Percentiles rank a stretch among this genome's conserved stretches.
Conservation (phyloP, 2,113 vertebrate species). For the Cephalophus harveyi region DNA sequence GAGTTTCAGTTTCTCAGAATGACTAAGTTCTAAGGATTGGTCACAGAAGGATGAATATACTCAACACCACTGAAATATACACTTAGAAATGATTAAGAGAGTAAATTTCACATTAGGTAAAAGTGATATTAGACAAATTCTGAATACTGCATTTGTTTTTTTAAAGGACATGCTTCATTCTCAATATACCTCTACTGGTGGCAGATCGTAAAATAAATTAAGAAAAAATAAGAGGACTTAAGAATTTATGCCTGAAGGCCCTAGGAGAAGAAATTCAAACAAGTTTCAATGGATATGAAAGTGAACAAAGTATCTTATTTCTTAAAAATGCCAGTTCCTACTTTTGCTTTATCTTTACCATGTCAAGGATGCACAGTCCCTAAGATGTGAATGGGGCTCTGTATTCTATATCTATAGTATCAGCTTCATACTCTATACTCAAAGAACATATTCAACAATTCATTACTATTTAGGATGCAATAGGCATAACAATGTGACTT, state of each 20-base stretch:
- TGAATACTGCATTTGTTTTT: not conserved
- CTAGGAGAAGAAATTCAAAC: not conserved
- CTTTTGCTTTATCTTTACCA: not conserved
- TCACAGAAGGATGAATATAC: not conserved
- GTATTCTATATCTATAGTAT: not conserved
- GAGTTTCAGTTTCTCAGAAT: not conserved
- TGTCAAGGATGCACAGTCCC: not conserved
- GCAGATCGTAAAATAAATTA: not conserved
- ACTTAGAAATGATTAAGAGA: not conserved
- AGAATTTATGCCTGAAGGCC: not conserved
- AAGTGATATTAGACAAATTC: not conserved
- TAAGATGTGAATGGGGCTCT: not conserved
- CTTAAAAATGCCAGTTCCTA: not conserved
- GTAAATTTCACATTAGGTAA: not conserved
- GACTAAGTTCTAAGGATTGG: not conserved
- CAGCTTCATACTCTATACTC: not conserved
- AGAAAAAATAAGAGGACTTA: not conserved
- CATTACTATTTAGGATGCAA: not conserved
- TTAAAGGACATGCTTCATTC: not conserved
- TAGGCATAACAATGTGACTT: not conserved
- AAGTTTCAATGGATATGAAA: not conserved
- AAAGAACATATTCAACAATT: not conserved
- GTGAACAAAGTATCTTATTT: not conserved
- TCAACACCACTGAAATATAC: not conserved
- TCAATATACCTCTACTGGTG: not conserved